Conservation (phyloP, 1,140 invertebrate species). For the Amyelois transitella region DNA sequence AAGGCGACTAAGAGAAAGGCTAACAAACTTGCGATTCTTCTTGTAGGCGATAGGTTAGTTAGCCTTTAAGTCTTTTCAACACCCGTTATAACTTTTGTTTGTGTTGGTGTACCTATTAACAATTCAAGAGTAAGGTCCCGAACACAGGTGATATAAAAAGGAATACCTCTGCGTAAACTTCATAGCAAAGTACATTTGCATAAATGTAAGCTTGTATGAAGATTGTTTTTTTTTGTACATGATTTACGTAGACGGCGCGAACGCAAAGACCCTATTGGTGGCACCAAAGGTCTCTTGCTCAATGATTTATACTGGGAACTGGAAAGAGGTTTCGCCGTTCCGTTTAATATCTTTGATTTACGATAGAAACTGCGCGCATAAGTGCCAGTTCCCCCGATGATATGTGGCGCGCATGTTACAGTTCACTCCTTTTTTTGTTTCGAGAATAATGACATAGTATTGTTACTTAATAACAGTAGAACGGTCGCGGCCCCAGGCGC, state of each 20-base stretch:
- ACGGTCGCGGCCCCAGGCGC: slow-evolving; percentile 20
- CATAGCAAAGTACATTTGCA: background rate
- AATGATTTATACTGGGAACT: slow-evolving; percentile 71
- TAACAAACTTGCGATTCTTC: no score
- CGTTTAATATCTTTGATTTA: slow-evolving; percentile 74
- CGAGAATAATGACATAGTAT: slow-evolving; percentile 61
- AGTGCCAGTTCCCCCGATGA: slow-evolving; percentile 63
- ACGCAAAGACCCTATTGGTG: slow-evolving; percentile 60
- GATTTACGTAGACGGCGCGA: slow-evolving; percentile 55
- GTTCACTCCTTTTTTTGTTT: slow-evolving; percentile 62
- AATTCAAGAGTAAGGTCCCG: no score
- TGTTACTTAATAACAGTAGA: slow-evolving; percentile 53
- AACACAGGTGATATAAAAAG: no score
- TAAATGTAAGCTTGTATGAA: background rate
- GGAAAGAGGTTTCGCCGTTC: slow-evolving; percentile 69
- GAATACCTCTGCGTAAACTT: no score
- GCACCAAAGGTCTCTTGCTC: slow-evolving; percentile 42
- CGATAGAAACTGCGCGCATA: slow-evolving; percentile 66
- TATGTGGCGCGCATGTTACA: slow-evolving; percentile 59
- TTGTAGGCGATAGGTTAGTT: no score
- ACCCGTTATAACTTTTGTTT: no score
- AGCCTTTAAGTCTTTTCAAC: no score
- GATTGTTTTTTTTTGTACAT: slow-evolving; percentile 23
- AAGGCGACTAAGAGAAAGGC: no score
- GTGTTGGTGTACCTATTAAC: no score